These are phyloP conservation scores for Melanaphis sacchari DNA, from an alignment of 1,140 invertebrate species.

Conservation along the genomic window DNA sequence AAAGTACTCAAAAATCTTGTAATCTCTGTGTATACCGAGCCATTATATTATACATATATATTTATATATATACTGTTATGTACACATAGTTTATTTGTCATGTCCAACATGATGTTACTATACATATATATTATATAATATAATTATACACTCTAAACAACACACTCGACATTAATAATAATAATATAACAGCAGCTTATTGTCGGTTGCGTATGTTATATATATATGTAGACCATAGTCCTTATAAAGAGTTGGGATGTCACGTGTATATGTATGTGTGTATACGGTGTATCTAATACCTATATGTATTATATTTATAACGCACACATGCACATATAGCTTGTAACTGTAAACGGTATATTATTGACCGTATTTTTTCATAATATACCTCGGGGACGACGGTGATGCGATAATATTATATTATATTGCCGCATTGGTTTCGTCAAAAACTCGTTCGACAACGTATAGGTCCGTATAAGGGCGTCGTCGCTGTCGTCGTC, in stretches of 20 bases:
- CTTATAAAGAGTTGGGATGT: constrained; percentile 33
- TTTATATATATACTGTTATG: not conserved
- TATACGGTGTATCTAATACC: not conserved
- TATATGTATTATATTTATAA: not conserved
- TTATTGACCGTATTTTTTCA: constrained; percentile 38
- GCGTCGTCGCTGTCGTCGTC: not conserved
- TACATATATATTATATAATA: not conserved
- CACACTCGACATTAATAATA: constrained; percentile 5
- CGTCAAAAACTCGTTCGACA: constrained; percentile 36
- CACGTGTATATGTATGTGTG: not conserved
- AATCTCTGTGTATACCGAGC: not conserved
- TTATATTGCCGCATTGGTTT: not conserved
- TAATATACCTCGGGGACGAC: not conserved
- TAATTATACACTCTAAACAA: constrained; percentile 6
- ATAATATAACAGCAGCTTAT: constrained; percentile 13
- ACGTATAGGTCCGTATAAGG: constrained; percentile 40
- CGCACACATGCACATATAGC: not conserved
- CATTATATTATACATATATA: not conserved
- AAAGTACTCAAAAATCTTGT: not conserved
- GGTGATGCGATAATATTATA: not conserved
- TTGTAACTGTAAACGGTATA: constrained; percentile 33
- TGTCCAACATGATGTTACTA: constrained; percentile 17
- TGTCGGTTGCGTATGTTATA: not conserved
- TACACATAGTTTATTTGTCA: constrained; percentile 33
- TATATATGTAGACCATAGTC: not conserved